These are phyloP conservation scores for Sarcophaga peregrina DNA, from an alignment of 1,140 invertebrate species.

Conservation along the genomic window DNA sequence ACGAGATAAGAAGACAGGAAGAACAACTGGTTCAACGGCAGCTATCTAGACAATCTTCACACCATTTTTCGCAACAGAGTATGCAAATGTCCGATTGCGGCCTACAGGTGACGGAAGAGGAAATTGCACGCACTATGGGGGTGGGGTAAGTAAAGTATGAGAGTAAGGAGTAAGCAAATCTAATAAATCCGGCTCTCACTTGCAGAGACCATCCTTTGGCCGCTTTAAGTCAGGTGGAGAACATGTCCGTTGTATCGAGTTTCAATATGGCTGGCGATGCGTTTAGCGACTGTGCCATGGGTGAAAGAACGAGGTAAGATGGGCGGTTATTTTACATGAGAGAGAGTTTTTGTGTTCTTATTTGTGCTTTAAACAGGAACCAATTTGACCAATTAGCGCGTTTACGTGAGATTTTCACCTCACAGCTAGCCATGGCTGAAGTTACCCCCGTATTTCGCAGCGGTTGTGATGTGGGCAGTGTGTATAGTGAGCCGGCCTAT, in stretches of 20 bases:
- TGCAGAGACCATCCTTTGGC: conserved; percentile 81
- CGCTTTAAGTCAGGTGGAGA: conserved; percentile 88
- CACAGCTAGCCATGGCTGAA: conserved; percentile 78
- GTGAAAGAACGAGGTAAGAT: conserved; percentile 62
- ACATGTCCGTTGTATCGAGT: conserved; percentile 86
- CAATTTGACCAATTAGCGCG: conserved; percentile 77
- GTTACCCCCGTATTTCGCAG: conserved; percentile 76
- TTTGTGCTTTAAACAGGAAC: conserved; percentile 59
- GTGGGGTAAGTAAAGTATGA: conserved; percentile 69
- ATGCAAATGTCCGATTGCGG: conserved; percentile 75
- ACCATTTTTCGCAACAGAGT: conserved; percentile 62
- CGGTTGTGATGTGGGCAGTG: conserved; percentile 76
- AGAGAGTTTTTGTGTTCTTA: conserved; percentile 25
- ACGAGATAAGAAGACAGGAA: conserved; percentile 18
- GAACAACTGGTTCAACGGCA: conserved; percentile 66
- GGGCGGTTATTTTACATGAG: too few relatives aligned
- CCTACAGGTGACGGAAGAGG: conserved; percentile 90
- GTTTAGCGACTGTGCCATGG: conserved; percentile 63
- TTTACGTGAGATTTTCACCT: conserved; percentile 76
- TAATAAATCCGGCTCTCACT: conserved; percentile 41
- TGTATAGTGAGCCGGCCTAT: conserved; percentile 85
- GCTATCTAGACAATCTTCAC: conserved; percentile 63
- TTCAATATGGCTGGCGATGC: conserved; percentile 79
- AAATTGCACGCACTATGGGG: conserved; percentile 88
- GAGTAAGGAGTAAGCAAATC: conserved; percentile 44